phyloP scores from a whole-genome alignment of 2,888 invertebrate species.

The Acleris literana region DNA sequence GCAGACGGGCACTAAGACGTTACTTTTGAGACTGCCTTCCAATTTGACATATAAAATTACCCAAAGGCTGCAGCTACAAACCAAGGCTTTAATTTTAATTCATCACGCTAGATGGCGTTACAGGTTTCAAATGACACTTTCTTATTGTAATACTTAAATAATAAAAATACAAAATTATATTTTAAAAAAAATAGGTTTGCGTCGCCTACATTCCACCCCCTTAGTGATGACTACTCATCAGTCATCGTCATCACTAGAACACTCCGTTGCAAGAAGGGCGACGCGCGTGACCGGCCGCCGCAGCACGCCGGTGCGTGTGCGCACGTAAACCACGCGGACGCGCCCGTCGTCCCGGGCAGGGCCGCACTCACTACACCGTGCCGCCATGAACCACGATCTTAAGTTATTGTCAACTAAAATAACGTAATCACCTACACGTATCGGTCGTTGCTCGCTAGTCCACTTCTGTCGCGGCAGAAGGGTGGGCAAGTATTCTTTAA shows the following conservation, averaged over 20 bases:
- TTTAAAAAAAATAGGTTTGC: too few species aligned
- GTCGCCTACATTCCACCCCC: constrained; percentile 2
- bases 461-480: constrained; percentile 33
- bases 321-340: constrained; percentile 43
- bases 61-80: too few species aligned
- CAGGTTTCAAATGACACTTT: too few species aligned
- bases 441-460: not conserved
- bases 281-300: constrained; percentile 43
- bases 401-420: constrained; percentile 25
- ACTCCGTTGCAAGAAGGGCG: constrained; percentile 28
- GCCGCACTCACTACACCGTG: constrained; percentile 37
- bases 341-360: constrained; percentile 41
- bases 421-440: constrained; percentile 36
- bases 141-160: too few species aligned
- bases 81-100: too few species aligned
- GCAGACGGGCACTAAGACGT: too few species aligned
- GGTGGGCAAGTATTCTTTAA: constrained; percentile 38
- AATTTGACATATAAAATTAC: too few species aligned
- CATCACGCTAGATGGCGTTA: too few species aligned
- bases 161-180: too few species aligned
- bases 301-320: constrained; percentile 39
- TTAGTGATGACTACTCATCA: constrained; percentile 29
- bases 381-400: constrained; percentile 43
- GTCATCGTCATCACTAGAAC: constrained; percentile 1
- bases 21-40: too few species aligned